Base-by-base conservation (phyloP, 1,140 invertebrate genomes). In the Teleogryllus occipitalis region DNA sequence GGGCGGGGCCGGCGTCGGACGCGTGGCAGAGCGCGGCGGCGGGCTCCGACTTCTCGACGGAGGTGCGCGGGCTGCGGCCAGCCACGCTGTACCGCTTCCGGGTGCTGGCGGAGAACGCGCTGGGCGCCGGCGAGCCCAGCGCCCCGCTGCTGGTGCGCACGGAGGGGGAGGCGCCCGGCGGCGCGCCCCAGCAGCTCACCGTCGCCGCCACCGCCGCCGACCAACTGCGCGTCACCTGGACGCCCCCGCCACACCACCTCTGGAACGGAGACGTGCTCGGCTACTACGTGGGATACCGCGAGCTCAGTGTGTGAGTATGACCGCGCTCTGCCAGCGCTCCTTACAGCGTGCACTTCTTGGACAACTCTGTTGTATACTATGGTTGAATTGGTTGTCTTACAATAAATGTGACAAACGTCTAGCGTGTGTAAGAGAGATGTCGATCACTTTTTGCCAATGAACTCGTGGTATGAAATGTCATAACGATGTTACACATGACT, bases 251-350 rank as follows among this genome's bases (percentile, higher is more conserved):
- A 8, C 74, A 83, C 10, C 85, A 88, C 18, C 81, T 86, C 15
- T 85, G 86, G 82, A 89, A 90, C 82, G 90, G 89, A 7, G 85
- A 86, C 18, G 87, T 91, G 47, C 85, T 87, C 47, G 90, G 90
- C 6, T 91, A 90, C 82, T 89, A 90, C 81, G 85, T 91, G 49
- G 89, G 89, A 8, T 89, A 88, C 80, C 85, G 84, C 75, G 83
- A 84, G 72, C 82, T 54, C 83, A 83, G 83, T 84, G 80, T 76
- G 82, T 18, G 54, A 77, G 75, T 27, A 47, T 46, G 47, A 39
- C 27, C 27, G 27, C 27, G 27, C 27, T 39, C 27, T 39, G 27
- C 27, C 27, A 39, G 1, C 27, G 27, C 27, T 39, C 27, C 5
- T 39, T 39, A 5, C 27, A 5, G 27, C 27, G 5, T 39, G 27